Evolutionary conservation across 2,888 invertebrate species (phyloP), one percentile per base, ranked within the genome.

Genomic region (Quadroppia sp.): DNA sequence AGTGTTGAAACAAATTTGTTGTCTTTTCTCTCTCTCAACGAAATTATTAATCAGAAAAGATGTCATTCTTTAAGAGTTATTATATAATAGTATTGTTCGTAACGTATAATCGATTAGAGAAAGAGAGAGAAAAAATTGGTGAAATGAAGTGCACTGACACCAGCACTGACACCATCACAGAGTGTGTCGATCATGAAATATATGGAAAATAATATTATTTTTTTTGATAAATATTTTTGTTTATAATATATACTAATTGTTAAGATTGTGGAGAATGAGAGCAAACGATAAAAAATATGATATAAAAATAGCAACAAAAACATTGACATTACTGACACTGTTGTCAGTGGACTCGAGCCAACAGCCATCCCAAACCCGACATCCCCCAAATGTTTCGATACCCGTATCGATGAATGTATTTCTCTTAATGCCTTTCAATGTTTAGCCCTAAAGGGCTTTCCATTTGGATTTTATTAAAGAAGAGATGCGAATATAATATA

Each of bases 11-110:
- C 64, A 64, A 17, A 28, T 36, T 11, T 36, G 13, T 17, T 64
- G 36, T 64, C 13, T 25, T 13, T 30, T 23, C 28, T 56, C 6
- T 50, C 4, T 17, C 1, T 13, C 6, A 36, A 36, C n/a, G n/a
- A 11, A 64, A 32, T 64, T 64, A 64, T 64, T 32, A 64, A 64
- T 64, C 64, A 64, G 50, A 36, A 64, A 64, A 64, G 64, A 64
- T 64, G 64, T 64, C 36, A 64, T 64, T 17, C 36, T 64, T 64
- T 64, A 59, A 59, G 59, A 59, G 25, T n/a, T 25, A 59, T 13
- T 64, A 36, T 36, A 64, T 28, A 56, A 56, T 56, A 25, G 20
- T 56, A 30, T 56, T 56, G 25, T 56, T 32, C n/a, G 32, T 4
- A 23, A 15, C 4, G 32, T 36, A 61, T 61, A 36, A 64, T 64